phyloP scores from a whole-genome alignment of 2,888 invertebrate genomes.

The Hymenopus coronatus region DNA sequence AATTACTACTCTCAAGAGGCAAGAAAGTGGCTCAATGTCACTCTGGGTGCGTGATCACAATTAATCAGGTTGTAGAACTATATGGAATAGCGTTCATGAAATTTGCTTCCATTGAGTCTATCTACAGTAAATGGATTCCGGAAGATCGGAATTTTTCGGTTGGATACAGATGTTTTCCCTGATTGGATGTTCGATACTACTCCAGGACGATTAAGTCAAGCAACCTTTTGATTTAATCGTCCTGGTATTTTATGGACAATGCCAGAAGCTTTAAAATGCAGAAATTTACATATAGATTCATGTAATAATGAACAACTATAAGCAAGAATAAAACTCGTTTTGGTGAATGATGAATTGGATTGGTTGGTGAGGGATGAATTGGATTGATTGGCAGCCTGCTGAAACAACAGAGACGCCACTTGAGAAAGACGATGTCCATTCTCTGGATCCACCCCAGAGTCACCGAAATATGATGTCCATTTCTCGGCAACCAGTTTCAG shows the following conservation, averaged over 20 bases:
- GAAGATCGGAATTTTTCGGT: conserved; percentile 35
- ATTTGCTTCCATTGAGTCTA: conserved; percentile 32
- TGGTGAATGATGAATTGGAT: no score
- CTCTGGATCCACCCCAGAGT: background rate
- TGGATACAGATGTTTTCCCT: conserved; percentile 19
- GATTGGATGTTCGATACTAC: background rate
- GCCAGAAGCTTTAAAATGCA: no score
- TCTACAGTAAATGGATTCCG: conserved; percentile 33
- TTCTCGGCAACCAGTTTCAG: no score
- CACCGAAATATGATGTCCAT: background rate
- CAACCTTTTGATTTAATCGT: no score
- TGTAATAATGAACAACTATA: no score
- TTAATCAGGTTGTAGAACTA: conserved; percentile 33
- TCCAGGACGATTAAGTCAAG: no score
- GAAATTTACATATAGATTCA: no score
- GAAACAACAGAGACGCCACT: background rate
- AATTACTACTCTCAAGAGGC: conserved; percentile 35
- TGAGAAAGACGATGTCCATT: no score
- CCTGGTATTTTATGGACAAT: no score
- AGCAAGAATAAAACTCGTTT: no score
- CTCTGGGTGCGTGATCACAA: conserved; percentile 30
- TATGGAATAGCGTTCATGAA: conserved; percentile 36
- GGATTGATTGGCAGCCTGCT: no score
- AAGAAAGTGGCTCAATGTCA: conserved; percentile 31
- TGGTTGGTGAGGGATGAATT: no score